These are phyloP conservation scores for Notechis scutatus DNA, from an alignment of 2,113 vertebrate species.

Conservation along the genomic window DNA sequence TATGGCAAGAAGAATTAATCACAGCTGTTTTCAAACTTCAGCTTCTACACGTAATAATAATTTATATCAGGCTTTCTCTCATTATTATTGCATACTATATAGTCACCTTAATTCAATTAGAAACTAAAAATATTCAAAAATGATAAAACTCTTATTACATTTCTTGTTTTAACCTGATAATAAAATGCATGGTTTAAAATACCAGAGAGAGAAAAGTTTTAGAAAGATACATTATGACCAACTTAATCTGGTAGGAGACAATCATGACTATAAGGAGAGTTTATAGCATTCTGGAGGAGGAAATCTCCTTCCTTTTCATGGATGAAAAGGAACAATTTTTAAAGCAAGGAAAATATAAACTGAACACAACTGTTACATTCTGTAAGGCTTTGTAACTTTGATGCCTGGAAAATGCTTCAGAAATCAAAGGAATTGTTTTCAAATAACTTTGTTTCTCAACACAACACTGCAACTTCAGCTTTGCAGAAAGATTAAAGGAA, in stretches of 20 bases:
- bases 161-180: not conserved
- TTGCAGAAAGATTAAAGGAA: not conserved
- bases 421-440: not conserved
- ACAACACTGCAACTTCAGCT: not conserved
- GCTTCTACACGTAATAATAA: conserved; percentile 52
- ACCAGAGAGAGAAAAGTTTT: not conserved
- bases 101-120: conserved; percentile 46
- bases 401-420: not conserved
- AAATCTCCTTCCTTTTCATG: not conserved
- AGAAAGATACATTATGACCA: not conserved
- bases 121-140: conserved; percentile 45
- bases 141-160: conserved; percentile 39
- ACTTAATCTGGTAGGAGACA: fast-evolving
- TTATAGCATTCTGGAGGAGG: conserved; percentile 36
- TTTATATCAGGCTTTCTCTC: not conserved
- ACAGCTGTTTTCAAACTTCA: conserved; percentile 58
- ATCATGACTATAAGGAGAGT: conserved; percentile 22
- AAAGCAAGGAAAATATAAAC: not conserved
- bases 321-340: not conserved
- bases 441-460: not conserved
- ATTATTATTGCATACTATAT: not conserved
- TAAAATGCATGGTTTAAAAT: conserved; percentile 34
- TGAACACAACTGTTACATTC: not conserved
- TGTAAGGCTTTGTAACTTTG: not conserved
- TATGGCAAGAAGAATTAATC: not conserved